phyloP scores from a whole-genome alignment of 2,888 invertebrate genomes.

The Ichneumoninae sp. region DNA sequence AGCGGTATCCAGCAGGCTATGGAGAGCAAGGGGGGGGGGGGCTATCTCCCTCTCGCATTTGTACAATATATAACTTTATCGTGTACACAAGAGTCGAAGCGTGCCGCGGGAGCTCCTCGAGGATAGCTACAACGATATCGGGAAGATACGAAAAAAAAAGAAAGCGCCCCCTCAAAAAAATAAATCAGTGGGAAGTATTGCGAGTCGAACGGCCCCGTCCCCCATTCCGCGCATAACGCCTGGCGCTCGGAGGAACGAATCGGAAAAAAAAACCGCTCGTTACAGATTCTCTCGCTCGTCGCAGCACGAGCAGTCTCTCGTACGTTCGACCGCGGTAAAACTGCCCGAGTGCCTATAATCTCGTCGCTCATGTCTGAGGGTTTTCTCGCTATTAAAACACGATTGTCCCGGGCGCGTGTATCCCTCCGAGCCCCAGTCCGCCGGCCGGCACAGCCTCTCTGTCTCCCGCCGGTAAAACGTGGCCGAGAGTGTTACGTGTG shows the following conservation, averaged over 20 bases:
- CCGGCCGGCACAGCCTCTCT: background rate
- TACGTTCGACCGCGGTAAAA: conserved; percentile 27
- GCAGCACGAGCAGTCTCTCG: background rate
- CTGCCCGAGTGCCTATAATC: conserved; percentile 60
- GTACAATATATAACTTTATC: background rate
- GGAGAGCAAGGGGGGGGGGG: background rate
- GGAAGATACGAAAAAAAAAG: conserved; percentile 29
- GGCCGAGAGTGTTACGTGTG: conserved; percentile 44
- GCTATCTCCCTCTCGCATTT: background rate
- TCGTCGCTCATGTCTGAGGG: conserved; percentile 60
- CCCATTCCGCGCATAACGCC: conserved; percentile 14
- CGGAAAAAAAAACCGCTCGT: conserved; percentile 9
- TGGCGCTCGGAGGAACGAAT: background rate
- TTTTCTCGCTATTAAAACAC: conserved; percentile 72
- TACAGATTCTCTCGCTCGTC: background rate
- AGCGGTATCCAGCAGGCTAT: background rate
- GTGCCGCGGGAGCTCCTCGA: background rate
- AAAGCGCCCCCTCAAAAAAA: conserved; percentile 22
- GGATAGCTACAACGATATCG: conserved; percentile 12
- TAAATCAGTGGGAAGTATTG: conserved; percentile 38
- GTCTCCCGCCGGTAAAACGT: conserved; percentile 51
- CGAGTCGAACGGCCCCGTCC: conserved; percentile 6
- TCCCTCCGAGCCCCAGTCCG: background rate
- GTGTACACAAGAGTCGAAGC: conserved; percentile 5
- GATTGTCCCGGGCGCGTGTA: conserved; percentile 65